These are phyloP conservation scores for Griposia aprilina DNA, from an alignment of 2,888 invertebrate genomes.

Conservation along the genomic window DNA sequence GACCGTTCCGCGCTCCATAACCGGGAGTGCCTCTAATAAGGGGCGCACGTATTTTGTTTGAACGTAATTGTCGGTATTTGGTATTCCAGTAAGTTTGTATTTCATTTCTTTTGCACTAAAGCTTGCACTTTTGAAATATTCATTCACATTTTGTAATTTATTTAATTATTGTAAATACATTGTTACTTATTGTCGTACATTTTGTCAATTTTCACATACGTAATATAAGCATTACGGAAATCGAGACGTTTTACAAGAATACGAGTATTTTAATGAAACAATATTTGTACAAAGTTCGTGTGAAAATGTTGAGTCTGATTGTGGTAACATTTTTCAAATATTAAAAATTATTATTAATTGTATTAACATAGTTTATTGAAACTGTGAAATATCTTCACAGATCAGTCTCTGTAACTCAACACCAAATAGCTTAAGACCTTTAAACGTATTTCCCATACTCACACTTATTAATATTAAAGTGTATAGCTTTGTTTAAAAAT, in stretches of 20 bases:
- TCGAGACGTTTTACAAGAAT: slow-evolving; percentile 69
- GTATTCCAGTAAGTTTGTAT: slow-evolving; percentile 63
- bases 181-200: slow-evolving; percentile 72
- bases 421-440: slow-evolving; percentile 87
- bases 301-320: slow-evolving; percentile 87
- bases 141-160: slow-evolving; percentile 68
- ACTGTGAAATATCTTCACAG: slow-evolving; percentile 78
- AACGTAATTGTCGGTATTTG: slow-evolving; percentile 69
- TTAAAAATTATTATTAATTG: slow-evolving; percentile 74
- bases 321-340: slow-evolving; percentile 81
- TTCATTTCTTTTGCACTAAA: slow-evolving; percentile 70
- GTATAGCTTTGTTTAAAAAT: slow-evolving; percentile 41
- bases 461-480: slow-evolving; percentile 65
- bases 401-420: slow-evolving; percentile 86
- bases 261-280: slow-evolving; percentile 78
- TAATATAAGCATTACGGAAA: slow-evolving; percentile 78
- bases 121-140: slow-evolving; percentile 70
- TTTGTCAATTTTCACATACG: slow-evolving; percentile 88
- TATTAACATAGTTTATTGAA: slow-evolving; percentile 77
- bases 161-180: slow-evolving; percentile 77
- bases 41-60: slow-evolving; percentile 89
- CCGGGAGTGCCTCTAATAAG: slow-evolving; percentile 81
- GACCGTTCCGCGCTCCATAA: slow-evolving; percentile 83
- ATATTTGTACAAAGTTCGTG: slow-evolving; percentile 86
- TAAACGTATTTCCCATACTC: slow-evolving; percentile 72